Evolutionary conservation across 2,113 vertebrate species (phyloP).

Genomic region (Burhinus oedicnemus): DNA sequence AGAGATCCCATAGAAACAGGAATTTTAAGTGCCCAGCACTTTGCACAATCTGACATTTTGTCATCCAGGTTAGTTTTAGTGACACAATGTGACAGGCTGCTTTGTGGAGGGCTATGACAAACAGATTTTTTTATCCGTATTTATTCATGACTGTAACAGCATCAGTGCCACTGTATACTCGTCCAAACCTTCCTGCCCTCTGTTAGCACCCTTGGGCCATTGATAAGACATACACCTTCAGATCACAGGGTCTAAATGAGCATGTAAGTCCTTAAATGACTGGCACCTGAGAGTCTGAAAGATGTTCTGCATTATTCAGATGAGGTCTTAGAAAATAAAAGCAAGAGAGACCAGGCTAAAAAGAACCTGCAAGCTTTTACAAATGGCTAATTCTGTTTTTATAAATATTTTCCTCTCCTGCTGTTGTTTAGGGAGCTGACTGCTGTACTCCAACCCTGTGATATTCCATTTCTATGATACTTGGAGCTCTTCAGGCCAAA

Average conservation of each 20-base stretch:
- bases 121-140: not conserved
- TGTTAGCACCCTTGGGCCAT: not conserved
- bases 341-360: not conserved
- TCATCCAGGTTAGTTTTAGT: not conserved
- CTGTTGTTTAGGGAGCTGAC: not conserved
- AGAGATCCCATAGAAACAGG: not conserved
- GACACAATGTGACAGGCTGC: not conserved
- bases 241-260: not conserved
- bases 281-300: not conserved
- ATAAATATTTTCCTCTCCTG: constrained; percentile 1
- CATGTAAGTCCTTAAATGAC: not conserved
- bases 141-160: not conserved
- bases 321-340: not conserved
- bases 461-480: not conserved
- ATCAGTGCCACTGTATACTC: not conserved
- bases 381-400: not conserved
- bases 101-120: not conserved
- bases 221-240: too few species aligned
- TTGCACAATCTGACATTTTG: not conserved
- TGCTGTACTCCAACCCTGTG: not conserved
- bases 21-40: not conserved
- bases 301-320: not conserved
- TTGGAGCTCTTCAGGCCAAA: not conserved
- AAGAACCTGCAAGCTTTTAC: not conserved
- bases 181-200: not conserved